Base-by-base conservation (phyloP, 2,888 invertebrate genomes). In the Itoplectis maculator region DNA sequence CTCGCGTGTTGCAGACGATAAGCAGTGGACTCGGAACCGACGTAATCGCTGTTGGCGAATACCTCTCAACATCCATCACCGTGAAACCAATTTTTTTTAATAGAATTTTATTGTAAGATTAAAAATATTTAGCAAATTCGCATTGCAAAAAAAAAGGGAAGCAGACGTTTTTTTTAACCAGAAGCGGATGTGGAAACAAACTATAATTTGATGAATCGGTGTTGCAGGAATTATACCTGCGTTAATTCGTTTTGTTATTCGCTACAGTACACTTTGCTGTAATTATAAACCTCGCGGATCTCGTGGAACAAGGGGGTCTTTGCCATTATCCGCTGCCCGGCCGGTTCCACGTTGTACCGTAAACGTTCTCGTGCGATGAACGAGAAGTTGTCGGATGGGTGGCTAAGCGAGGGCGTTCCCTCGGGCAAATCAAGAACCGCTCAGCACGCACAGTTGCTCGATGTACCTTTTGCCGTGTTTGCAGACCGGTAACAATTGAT, bases 341-440 rank as follows among this genome's bases (percentile, higher is more conserved):
- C 54, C 23, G 23, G 23, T 54, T 54, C 54, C 23, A 20, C 4
- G 11, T 54, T 54, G 20, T 54, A 23, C 54, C 54, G 23, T 20
- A 23, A 54, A 54, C 23, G 54, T 13, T 54, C 54, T 54, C 54
- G 23, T 11, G 54, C 54, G 54, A 23, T 54, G 20, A 54, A 54
- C 54, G 54, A 11, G 54, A 54, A 54, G 54, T 54, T 54, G 54
- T 54, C 54, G 20, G 23, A 54, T 54, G 54, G 54, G 20, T 11
- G 23, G 54, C 23, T 23, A 54, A 54, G 23, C 54, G 54, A 54
- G 54, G 3, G 54, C 54, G 11, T 20, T 20, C 20, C 54, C 23
- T 54, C 11, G 4, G 0, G 54, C 9, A 54, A 54, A 54, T 54
- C n/a, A 5, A 54, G 54, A 11, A 4, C 23, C 13, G 54, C 23